A percentile compares a stretch with the other conserved stretches of the same genome.
phyloP scores from a whole-genome alignment of 1,140 invertebrate genomes.

The Procambarus virginalis region DNA sequence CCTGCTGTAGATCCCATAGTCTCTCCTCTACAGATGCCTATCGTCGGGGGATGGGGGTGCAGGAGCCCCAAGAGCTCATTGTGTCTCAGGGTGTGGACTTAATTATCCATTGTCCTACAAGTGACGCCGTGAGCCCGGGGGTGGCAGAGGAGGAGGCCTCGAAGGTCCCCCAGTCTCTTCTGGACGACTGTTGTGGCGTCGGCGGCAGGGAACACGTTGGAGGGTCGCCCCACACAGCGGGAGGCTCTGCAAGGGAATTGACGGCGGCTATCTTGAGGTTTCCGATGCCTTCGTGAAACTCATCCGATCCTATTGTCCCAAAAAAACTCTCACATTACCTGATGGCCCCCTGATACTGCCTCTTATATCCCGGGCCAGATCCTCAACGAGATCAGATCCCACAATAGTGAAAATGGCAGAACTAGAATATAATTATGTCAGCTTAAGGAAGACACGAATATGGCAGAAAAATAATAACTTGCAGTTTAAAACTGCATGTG shows the following conservation, averaged over 20 bases:
- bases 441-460: neutral
- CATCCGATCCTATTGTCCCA: constrained; percentile 1
- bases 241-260: neutral
- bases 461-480: neutral
- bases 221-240: neutral
- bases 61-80: neutral
- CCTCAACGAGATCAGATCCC: neutral
- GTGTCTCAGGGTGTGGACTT: neutral
- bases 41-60: neutral
- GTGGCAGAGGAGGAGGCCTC: neutral
- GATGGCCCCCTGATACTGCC: neutral
- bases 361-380: neutral
- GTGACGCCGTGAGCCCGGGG: neutral
- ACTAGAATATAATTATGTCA: neutral
- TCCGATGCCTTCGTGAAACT: neutral
- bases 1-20: neutral
- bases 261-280: neutral
- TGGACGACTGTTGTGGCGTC: neutral
- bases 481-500: neutral
- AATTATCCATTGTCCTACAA: neutral
- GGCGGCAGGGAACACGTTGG: neutral
- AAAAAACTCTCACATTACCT: neutral
- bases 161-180: too few species aligned
- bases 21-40: neutral
- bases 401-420: neutral